Evolutionary conservation across 2,113 vertebrate genomes (phyloP), one percentile per base, ranked within the genome.

Genomic region (Plecturocebus donacophilus): DNA sequence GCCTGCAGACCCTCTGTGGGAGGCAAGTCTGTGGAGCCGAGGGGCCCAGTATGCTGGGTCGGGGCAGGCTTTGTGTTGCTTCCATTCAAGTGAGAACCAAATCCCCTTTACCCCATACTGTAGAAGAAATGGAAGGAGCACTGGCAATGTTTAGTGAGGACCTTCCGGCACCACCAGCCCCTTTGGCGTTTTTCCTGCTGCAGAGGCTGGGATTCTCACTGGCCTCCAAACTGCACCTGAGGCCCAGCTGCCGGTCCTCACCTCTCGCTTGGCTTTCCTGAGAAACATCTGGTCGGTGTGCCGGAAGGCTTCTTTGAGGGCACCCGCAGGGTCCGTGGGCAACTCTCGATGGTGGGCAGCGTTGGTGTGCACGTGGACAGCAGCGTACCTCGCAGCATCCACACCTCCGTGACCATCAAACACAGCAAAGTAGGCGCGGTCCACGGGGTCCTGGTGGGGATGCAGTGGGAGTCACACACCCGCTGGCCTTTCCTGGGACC

Each of bases 391-490:
- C 8, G 99, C 99, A 0, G 99, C 99, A 3, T 99, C 99, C 56
- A 99, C 98, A 0, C 99, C 99, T 47, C 99, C 99, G 0, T 99
- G 99, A 30, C 99, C 99, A 0, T 99, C 99, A 47, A 99, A 99
- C 68, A 99, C 99, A 0, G 99, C 99, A 1, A 99, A 99, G 98
- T 99, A 99, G 86, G 99, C 99, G 0, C 99, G 99, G 25, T 99
- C 98, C 30, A 98, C 96, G 0, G 98, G 98, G 21, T 99, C 99
- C 99, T 99, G 97, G 27, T 0, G 5, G 10, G 0, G 27, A 80
- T 54, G 12, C 8, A 2, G 54, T 6, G 23, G 8, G 45, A 61
- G 89, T 95, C 49, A 75, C 40, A 35, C 38, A 64, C 13, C 38
- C 2, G 4, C 8, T 27, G 30, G 8, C 30, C 40, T 68, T 52